Base-by-base conservation (phyloP, 2,797 vertebrate genomes). In the Amphiprion clarkii region DNA sequence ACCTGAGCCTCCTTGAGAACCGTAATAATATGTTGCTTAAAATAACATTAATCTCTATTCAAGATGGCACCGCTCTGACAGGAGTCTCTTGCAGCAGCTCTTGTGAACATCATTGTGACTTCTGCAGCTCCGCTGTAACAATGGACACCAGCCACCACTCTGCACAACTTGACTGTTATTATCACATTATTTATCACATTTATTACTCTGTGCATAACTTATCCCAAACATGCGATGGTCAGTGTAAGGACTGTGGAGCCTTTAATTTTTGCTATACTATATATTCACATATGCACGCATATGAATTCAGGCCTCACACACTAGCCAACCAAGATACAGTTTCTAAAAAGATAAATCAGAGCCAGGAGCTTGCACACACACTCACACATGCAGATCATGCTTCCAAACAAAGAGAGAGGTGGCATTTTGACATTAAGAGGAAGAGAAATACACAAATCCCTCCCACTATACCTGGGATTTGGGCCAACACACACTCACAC, bases 371-470 rank as follows among this genome's bases (percentile, higher is more conserved):
- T 12, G 19, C 51, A 39, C 42, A 59, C 62, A 39, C 57, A 66
- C 52, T 46, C 17, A 48, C 54, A 73, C 74, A 70, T 0, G 42
- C 62, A 84, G 60, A 84, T 76, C 49, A 65, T 63, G 56, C 58
- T 57, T 78, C 48, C 60, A 69, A 86, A 83, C 65, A 78, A 74
- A 82, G 59, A 68, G 31, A 69, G 51, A 66, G 59, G 56, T 87
- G 83, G 71, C 77, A 87, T 75, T 87, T 87, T 88, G 87, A 92
- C 87, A 86, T 79, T 77, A 86, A 79, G 87, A 74, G 80, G 77
- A 90, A 89, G 80, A 84, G 72, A 73, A 74, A 74, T 63, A 71
- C 74, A 85, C 74, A 79, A 64, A 86, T 87, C 70, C 86, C 85
- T 78, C 83, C 87, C 81, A 88, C 89, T 81, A 57, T 78, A 84